phyloP scores from a whole-genome alignment of 2,113 vertebrate genomes.

The Passer montanus region DNA sequence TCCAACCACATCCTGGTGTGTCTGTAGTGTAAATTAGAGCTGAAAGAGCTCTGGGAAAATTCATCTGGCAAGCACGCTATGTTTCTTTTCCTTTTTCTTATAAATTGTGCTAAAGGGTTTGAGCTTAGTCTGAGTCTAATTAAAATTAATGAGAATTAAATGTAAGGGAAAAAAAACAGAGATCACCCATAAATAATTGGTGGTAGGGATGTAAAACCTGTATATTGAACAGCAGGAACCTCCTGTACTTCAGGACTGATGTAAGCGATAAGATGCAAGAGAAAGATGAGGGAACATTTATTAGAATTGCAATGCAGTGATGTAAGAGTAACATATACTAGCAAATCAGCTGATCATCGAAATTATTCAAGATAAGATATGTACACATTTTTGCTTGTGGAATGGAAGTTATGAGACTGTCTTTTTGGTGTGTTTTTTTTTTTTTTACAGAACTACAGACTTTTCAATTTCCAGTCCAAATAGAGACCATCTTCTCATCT shows the following conservation, averaged over 20 bases:
- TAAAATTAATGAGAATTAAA: conserved; percentile 31
- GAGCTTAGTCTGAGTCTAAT: neutral
- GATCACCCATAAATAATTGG: neutral
- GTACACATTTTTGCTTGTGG: neutral
- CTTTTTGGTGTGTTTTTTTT: neutral
- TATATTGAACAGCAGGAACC: neutral
- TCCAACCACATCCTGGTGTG: conserved; percentile 62
- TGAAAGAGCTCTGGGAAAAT: conserved; percentile 53
- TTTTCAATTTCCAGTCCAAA: neutral
- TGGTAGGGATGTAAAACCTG: neutral
- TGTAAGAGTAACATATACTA: neutral
- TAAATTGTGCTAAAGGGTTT: neutral
- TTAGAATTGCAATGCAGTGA: neutral
- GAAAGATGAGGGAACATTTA: neutral
- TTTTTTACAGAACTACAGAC: neutral
- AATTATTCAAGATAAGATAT: neutral
- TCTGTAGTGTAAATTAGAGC: conserved; percentile 56
- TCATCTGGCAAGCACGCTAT: conserved; percentile 43
- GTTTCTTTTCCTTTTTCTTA: conserved; percentile 49
- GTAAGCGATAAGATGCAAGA: neutral
- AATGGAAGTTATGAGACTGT: neutral
- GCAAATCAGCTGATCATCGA: neutral
- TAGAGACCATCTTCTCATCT: neutral
- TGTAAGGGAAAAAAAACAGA: neutral
- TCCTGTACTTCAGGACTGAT: neutral